phyloP scores from a whole-genome alignment of 2,888 invertebrate species.

The Lepas anatifera region DNA sequence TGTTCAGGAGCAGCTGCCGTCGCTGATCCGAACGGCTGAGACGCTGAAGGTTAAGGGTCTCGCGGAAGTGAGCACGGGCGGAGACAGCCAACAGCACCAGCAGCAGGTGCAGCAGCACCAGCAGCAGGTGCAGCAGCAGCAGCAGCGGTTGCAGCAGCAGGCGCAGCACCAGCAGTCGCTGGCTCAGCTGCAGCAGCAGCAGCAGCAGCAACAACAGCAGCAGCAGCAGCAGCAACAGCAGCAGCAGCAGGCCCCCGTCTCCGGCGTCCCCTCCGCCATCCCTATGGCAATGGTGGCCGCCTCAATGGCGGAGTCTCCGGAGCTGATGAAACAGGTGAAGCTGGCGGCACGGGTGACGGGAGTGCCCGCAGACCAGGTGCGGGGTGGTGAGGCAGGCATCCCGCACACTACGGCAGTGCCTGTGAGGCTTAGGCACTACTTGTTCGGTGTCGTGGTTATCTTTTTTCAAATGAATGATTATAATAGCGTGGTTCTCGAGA shows the following conservation, averaged over 20 bases:
- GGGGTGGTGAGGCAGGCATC: too few species aligned
- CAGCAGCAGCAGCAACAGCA: neutral
- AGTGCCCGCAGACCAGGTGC: too few species aligned
- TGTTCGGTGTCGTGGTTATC: too few species aligned
- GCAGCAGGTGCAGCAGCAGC: slow-evolving; percentile 13
- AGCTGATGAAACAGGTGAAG: neutral
- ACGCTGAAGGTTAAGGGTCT: slow-evolving; percentile 82
- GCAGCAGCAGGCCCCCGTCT: neutral
- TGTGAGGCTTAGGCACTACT: too few species aligned
- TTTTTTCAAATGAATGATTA: too few species aligned
- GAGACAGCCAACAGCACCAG: slow-evolving; percentile 52
- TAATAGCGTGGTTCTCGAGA: too few species aligned
- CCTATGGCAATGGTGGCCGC: neutral
- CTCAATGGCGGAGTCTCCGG: neutral
- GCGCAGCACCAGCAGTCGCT: slow-evolving; percentile 28
- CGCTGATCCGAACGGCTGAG: slow-evolving; percentile 79
- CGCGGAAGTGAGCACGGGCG: slow-evolving; percentile 53
- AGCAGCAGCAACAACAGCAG: neutral
- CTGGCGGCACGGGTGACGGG: too few species aligned
- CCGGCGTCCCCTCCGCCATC: neutral
- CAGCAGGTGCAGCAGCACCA: slow-evolving; percentile 21
- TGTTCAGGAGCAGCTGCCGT: slow-evolving; percentile 68
- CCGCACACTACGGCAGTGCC: too few species aligned
- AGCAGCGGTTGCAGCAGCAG: slow-evolving; percentile 23
- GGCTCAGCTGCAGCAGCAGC: neutral